Percentiles rank a stretch among this genome's conserved stretches.
phyloP scores from a whole-genome alignment of 2,113 vertebrate species.

The Podilymbus podiceps region DNA sequence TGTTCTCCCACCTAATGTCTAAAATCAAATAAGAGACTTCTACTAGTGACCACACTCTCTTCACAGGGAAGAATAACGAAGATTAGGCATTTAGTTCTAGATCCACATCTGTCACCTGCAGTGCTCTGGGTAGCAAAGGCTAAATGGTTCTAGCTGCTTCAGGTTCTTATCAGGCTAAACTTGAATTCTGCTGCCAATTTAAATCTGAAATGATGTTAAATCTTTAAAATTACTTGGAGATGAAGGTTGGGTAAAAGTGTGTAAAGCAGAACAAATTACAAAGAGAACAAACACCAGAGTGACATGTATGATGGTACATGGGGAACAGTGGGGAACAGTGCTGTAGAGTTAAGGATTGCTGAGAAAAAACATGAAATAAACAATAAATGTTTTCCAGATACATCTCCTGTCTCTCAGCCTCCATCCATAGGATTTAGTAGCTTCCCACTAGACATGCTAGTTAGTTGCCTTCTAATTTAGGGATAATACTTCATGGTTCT shows the following conservation, averaged over 20 bases:
- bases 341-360: not conserved
- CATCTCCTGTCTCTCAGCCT: not conserved
- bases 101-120: not conserved
- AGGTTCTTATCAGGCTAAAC: not conserved
- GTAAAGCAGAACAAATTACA: not conserved
- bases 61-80: not conserved
- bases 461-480: not conserved
- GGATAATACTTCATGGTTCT: not conserved
- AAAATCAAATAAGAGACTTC: not conserved
- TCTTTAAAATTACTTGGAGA: not conserved
- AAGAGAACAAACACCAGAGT: not conserved
- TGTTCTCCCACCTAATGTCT: not conserved
- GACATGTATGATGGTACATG: accelerated
- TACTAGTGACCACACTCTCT: not conserved
- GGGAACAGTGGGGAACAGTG: not conserved
- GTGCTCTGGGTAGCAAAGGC: not conserved
- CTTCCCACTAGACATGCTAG: not conserved
- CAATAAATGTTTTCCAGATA: not conserved
- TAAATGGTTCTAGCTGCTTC: not conserved
- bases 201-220: not conserved
- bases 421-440: not conserved
- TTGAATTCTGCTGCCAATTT: not conserved
- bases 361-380: not conserved
- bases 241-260: not conserved
- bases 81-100: not conserved